Percentiles rank a stretch among this genome's conserved stretches.
Evolutionary conservation across 2,113 vertebrate genomes (phyloP).

Genomic region (Ochotona curzoniae): DNA sequence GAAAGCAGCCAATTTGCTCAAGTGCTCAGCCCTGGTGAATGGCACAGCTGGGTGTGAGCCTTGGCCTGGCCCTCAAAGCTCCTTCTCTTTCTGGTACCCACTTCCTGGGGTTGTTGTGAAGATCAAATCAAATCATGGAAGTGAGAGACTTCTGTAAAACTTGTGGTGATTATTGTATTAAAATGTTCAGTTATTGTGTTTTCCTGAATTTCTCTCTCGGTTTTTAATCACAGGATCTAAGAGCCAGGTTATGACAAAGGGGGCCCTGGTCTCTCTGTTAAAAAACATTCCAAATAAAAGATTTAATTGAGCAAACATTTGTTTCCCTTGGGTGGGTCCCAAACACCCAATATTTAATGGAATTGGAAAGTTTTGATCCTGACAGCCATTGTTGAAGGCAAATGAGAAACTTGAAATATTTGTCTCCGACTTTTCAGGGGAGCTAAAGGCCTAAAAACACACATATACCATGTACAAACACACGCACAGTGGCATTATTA

Average conservation of each 20-base stretch:
- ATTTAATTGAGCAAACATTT: constrained; percentile 69
- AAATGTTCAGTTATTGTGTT: constrained; percentile 34
- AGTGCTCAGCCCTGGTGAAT: not conserved
- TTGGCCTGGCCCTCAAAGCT: not conserved
- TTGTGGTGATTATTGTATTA: constrained; percentile 5
- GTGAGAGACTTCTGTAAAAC: not conserved
- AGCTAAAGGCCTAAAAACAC: not conserved
- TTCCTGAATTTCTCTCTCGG: constrained; percentile 63
- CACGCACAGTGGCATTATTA: not conserved
- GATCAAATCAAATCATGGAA: not conserved
- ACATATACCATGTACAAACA: too few relatives aligned
- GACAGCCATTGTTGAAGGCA: constrained; percentile 44
- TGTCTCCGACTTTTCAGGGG: constrained; percentile 4
- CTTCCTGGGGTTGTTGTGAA: not conserved
- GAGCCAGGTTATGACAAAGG: constrained; percentile 28
- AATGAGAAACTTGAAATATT: not conserved
- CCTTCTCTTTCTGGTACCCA: not conserved
- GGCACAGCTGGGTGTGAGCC: not conserved
- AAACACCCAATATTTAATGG: constrained; percentile 72
- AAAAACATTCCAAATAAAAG: constrained; percentile 80
- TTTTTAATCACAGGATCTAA: constrained; percentile 46
- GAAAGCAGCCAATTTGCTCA: not conserved
- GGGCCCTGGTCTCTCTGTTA: constrained; percentile 46
- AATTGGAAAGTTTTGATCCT: constrained; percentile 70
- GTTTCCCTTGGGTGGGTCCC: constrained; percentile 75